Evolutionary conservation across 2,888 invertebrate genomes (phyloP), one percentile per base, ranked within the genome.

Genomic region (Yponomeuta plumbellus): DNA sequence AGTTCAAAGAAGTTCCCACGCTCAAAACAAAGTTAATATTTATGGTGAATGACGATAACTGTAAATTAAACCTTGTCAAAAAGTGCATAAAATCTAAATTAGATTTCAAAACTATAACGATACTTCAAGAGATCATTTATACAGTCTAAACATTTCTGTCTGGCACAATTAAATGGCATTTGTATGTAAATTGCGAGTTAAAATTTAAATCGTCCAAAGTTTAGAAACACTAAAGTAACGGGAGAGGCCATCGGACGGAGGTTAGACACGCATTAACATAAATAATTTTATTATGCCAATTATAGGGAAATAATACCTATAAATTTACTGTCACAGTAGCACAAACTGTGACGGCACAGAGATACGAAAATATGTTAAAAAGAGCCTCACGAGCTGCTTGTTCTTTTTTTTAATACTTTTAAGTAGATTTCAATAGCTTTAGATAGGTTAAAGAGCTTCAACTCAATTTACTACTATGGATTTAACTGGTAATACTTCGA

Each of bases 281-380:
- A 67, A 64, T 66, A 63, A 69, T 70, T 70, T 70, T 70, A 52
- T 70, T 68, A 65, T 34, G 58, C 65, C 69, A 69, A 69, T 70
- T 68, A 69, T 67, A 67, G 63, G n/a, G 56, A 59, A 67, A 68
- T 67, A 52, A 64, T 68, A 68, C 63, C 66, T 66, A 66, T 68
- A 70, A 67, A 68, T 68, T 52, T 52, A 52, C 17, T 52, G 44
- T 52, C 44, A 8, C 44, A 52, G 44, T 44, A 44, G 44, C 44
- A 52, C 44, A 52, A 52, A 52, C 13, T 52, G 17, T 4, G 13
- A 52, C 17, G 17, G 8, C 17, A 52, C 44, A 52, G 44, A 52
- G 1, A 34, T 34, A 34, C 34, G 34, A 34, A 6, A 34, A 6
- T 34, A 34, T 34, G 1, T 8, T 34, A 34, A 2, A 34, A 10